Conservation (phyloP, 2,888 invertebrate genomes). For the Synanthedon vespiformis region DNA sequence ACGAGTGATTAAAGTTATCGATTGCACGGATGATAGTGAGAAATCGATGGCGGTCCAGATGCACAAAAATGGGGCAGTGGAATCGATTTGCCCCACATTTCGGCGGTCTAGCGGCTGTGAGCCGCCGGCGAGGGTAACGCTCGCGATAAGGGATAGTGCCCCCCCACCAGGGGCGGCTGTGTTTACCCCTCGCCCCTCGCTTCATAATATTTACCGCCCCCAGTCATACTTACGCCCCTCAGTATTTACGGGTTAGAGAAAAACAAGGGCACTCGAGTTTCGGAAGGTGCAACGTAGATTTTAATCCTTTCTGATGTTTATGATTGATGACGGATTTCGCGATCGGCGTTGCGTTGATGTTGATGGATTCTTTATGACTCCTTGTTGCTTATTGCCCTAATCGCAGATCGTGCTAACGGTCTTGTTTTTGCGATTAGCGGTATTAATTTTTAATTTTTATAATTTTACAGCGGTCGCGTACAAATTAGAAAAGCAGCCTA, state of each 20-base stretch:
- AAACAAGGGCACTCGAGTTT: slow-evolving; percentile 70
- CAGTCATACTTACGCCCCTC: slow-evolving; percentile 70
- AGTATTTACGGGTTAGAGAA: slow-evolving; percentile 71
- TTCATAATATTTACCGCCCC: slow-evolving; percentile 70
- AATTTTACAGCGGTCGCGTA: too few relatives aligned
- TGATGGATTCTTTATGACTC: slow-evolving; percentile 64
- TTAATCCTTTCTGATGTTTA: slow-evolving; percentile 71
- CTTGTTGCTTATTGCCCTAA: slow-evolving; percentile 18
- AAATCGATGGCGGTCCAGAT: slow-evolving; percentile 69
- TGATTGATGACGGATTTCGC: slow-evolving; percentile 69
- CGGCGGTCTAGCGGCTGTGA: slow-evolving; percentile 54
- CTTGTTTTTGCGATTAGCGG: slow-evolving; percentile 34
- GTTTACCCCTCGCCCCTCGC: slow-evolving; percentile 46
- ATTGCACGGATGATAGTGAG: slow-evolving; percentile 18
- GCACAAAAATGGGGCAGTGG: slow-evolving; percentile 67
- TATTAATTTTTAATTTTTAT: slow-evolving; percentile 4
- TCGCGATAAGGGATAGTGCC: slow-evolving; percentile 71
- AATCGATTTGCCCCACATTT: slow-evolving; percentile 71
- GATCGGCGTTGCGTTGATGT: slow-evolving; percentile 58
- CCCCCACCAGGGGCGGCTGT: slow-evolving; percentile 49
- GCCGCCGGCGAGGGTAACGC: slow-evolving; percentile 64
- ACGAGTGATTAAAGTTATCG: slow-evolving; percentile 13
- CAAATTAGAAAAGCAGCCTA: too few relatives aligned
- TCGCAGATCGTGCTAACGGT: slow-evolving; percentile 28
- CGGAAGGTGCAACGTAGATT: slow-evolving; percentile 71